Base-by-base conservation (phyloP, 2,797 vertebrate genomes). In the Siniperca obscura region DNA sequence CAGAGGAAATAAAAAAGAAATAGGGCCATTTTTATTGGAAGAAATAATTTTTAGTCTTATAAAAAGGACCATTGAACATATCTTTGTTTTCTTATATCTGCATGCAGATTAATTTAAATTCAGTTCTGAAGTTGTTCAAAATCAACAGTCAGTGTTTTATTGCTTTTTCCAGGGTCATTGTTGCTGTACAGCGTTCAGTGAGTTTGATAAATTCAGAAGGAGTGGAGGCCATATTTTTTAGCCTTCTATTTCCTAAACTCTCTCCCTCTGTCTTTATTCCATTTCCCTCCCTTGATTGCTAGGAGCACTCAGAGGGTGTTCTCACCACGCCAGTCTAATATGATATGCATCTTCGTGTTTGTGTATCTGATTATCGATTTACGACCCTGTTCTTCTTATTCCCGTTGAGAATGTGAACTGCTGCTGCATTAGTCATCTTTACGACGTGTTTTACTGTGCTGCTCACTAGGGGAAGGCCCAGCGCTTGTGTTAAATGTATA, bases 281-380 rank as follows among this genome's bases (percentile, higher is more conserved):
- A 80, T 89, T 89, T 89, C 73, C 78, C 50, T 84, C 19, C 55
- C 64, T 48, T 90, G 84, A 90, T 92, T 89, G 82, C 72, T 56
- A 11, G 74, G 55, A 81, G 82, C 83, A 76, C 81, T 83, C 86
- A 50, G 76, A 89, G 76, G 79, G 81, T 70, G 80, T 83, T 81
- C 78, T 86, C 78, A 59, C 82, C 74, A 83, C 11, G 46, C 77
- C 14, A 1, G 44, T 72, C 86, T 86, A 69, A 90, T 89, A 90
- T 64, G 53, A 87, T 85, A 90, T 88, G 83, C 87, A 86, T 87
- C 85, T 89, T 81, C 73, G 72, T 91, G 89, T 94, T 91, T 93
- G 92, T 85, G 87, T 89, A 87, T 86, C 90, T 87, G 87, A 93
- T 93, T 91, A 92, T 91, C 84, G 81, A 91, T 94, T 93, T 93